A percentile compares a stretch with the other conserved stretches of the same genome.
Conservation (phyloP, 2,113 vertebrate genomes). For the Cavia aperea region DNA sequence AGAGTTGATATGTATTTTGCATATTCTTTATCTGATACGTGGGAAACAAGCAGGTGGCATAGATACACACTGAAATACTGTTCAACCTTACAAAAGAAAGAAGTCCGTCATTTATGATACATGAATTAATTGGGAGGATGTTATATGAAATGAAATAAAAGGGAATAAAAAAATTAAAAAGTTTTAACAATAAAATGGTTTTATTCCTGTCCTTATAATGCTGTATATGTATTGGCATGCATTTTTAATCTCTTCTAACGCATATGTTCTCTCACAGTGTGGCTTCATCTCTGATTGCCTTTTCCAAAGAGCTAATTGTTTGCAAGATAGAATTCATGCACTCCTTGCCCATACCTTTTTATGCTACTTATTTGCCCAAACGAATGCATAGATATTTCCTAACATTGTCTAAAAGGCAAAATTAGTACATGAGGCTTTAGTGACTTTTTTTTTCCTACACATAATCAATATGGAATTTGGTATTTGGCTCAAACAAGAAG, state of each 20-base stretch:
- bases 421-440: not conserved
- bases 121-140: not conserved
- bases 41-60: not conserved
- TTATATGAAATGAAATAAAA: not conserved
- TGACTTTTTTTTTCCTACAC: not conserved
- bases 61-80: not conserved
- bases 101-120: not conserved
- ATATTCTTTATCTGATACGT: not conserved
- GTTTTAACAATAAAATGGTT: not conserved
- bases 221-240: not conserved
- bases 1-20: not conserved
- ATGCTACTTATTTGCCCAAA: not conserved
- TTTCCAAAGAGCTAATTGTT: not conserved
- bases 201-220: not conserved
- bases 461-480: not conserved
- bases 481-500: conserved; percentile 24
- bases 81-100: not conserved
- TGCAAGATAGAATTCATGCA: not conserved
- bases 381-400: not conserved
- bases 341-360: not conserved
- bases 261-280: not conserved
- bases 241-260: not conserved
- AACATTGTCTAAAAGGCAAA: not conserved
- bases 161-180: not conserved
- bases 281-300: not conserved